Conservation (phyloP, 1,140 invertebrate genomes). For the Drepana arcuata region DNA sequence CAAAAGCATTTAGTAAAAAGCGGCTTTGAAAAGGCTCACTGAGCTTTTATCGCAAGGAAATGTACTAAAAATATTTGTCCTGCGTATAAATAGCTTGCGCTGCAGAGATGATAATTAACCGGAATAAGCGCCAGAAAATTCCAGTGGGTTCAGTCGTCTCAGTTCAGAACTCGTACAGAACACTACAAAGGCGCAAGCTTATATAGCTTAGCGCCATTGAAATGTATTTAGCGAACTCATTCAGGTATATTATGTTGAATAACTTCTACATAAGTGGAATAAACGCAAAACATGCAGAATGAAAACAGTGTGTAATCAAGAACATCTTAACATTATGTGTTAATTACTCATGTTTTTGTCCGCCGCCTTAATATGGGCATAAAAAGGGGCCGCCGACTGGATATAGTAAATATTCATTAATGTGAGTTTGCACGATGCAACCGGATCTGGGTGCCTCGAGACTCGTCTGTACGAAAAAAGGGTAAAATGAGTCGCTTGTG, state of each 20-base stretch:
- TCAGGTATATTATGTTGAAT: no score
- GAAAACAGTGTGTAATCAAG: slow-evolving; percentile 1
- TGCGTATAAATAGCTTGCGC: no score
- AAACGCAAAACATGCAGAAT: slow-evolving; percentile 5
- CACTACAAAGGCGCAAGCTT: neutral
- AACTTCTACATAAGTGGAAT: neutral
- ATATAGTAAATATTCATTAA: slow-evolving; percentile 30
- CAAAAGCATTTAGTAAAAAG: no score
- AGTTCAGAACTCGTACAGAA: neutral
- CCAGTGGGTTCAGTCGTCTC: no score
- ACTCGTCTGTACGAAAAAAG: no score
- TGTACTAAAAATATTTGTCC: no score
- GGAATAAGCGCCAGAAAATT: no score
- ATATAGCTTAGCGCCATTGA: neutral
- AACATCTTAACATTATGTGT: slow-evolving; percentile 11
- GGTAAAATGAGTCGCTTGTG: slow-evolving; percentile 11
- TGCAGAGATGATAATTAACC: no score
- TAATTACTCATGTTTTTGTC: slow-evolving; percentile 9
- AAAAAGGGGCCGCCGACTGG: slow-evolving; percentile 12
- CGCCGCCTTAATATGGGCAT: slow-evolving; percentile 4
- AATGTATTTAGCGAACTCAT: no score
- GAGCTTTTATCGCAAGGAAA: no score
- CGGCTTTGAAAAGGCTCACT: no score
- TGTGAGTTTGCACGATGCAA: slow-evolving; percentile 11
- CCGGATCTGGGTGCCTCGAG: slow-evolving; percentile 12